phyloP scores from a whole-genome alignment of 64 coral and sea anemone genomes.

The Anthopleura sola region DNA sequence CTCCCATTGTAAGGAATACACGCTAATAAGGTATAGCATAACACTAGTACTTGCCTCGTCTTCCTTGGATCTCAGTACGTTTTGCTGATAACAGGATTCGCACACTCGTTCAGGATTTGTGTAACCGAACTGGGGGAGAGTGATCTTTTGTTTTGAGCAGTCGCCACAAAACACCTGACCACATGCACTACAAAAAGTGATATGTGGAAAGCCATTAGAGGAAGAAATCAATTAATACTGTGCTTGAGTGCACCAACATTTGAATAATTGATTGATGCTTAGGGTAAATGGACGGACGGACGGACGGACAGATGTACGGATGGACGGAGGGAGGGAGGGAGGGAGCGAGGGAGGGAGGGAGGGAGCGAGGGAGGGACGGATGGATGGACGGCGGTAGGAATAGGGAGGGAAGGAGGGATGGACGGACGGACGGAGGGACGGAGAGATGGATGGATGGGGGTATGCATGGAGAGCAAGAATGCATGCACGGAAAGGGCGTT shows the following conservation, averaged over 20 bases:
- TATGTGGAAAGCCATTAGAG: background rate
- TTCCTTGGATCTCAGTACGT: conserved; percentile 53
- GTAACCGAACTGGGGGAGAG: conserved; percentile 85
- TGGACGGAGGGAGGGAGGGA: background rate
- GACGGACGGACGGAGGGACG: background rate
- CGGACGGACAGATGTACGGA: no score
- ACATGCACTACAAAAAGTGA: conserved; percentile 50
- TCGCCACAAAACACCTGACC: conserved; percentile 94
- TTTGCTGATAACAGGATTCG: conserved; percentile 78
- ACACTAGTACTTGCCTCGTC: conserved; percentile 28
- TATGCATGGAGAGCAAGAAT: no score
- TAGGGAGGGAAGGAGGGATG: background rate
- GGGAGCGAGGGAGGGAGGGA: background rate
- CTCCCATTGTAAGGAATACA: no score
- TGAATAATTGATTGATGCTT: no score
- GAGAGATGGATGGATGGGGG: no score
- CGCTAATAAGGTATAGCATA: no score
- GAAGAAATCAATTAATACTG: background rate
- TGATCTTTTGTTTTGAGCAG: conserved; percentile 77
- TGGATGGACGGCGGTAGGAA: no score
- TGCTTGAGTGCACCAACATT: background rate
- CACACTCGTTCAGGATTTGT: conserved; percentile 89
- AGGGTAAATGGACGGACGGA: background rate
- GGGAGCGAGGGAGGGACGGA: background rate
- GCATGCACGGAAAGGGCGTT: no score